Conservation (phyloP, 2,797 vertebrate genomes). For the Sebastes kiyomatsui region DNA sequence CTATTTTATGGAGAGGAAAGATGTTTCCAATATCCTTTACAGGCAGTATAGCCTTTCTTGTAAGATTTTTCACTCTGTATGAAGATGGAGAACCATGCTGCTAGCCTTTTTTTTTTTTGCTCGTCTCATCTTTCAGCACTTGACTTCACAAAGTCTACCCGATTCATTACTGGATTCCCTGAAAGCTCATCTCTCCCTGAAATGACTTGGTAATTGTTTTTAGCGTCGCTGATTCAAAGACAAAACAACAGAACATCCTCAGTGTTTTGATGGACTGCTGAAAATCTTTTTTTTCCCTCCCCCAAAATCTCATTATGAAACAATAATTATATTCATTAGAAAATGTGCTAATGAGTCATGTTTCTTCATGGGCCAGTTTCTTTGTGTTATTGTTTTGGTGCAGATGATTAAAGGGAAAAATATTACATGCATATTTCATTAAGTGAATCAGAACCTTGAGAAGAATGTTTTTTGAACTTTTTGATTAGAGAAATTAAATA, state of each 20-base stretch:
- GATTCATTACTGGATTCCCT: conserved; percentile 56
- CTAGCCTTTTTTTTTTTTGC: background rate
- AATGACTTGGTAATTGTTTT: conserved; percentile 74
- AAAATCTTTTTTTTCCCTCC: conserved; percentile 11
- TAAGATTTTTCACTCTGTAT: conserved; percentile 4
- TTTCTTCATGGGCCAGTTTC: conserved; percentile 66
- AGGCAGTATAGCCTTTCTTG: conserved; percentile 8
- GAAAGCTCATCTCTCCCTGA: conserved; percentile 59
- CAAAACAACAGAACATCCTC: conserved; percentile 60
- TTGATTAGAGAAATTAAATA: conserved; percentile 59
- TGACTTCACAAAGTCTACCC: conserved; percentile 53
- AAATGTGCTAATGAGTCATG: conserved; percentile 73
- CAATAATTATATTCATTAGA: conserved; percentile 82
- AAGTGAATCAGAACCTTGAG: conserved; percentile 51
- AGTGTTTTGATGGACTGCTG: conserved; percentile 61
- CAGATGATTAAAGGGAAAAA: conserved; percentile 72
- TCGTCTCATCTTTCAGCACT: conserved; percentile 48
- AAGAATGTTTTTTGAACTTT: conserved; percentile 54
- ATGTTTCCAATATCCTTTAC: conserved; percentile 23
- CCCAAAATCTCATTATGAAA: conserved; percentile 72
- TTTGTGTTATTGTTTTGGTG: conserved; percentile 73
- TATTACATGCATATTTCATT: conserved; percentile 78
- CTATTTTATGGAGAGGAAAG: conserved; percentile 33
- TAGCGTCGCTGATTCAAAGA: conserved; percentile 56
- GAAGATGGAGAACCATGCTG: conserved; percentile 22